phyloP scores from a whole-genome alignment of 2,888 invertebrate genomes.

The Abrostola triplasia region DNA sequence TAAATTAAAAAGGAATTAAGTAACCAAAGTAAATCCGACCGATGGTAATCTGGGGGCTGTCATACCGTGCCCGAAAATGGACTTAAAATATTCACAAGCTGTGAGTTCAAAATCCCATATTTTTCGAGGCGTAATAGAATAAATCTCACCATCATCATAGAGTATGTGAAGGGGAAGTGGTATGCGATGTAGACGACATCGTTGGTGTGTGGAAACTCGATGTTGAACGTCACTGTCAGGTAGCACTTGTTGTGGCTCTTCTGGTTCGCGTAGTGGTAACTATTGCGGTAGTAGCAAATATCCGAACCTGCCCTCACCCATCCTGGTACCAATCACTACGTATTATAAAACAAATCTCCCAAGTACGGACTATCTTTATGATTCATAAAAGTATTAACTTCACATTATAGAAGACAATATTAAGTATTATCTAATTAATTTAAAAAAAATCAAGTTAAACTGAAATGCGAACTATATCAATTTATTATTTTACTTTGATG shows the following conservation, averaged over 20 bases:
- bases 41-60: too few species aligned
- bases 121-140: too few species aligned
- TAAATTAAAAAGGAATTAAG: too few species aligned
- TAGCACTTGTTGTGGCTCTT: constrained; percentile 89
- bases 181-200: constrained; percentile 96
- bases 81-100: too few species aligned
- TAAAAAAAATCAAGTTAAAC: too few species aligned
- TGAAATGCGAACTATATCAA: too few species aligned
- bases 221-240: constrained; percentile 93
- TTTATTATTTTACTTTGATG: too few species aligned
- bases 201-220: constrained; percentile 91
- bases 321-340: constrained; percentile 71
- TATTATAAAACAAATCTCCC: constrained; percentile 12
- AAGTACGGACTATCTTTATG: background rate
- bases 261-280: constrained; percentile 88
- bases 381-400: background rate
- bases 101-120: too few species aligned
- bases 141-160: constrained; percentile 90
- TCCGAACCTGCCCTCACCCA: constrained; percentile 93
- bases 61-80: too few species aligned
- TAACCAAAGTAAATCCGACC: too few species aligned
- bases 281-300: constrained; percentile 95
- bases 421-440: too few species aligned
- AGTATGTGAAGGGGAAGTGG: constrained; percentile 95
- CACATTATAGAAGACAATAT: too few species aligned